Evolutionary conservation across 2,797 vertebrate species (phyloP).

Genomic region (Balearica regulorum): DNA sequence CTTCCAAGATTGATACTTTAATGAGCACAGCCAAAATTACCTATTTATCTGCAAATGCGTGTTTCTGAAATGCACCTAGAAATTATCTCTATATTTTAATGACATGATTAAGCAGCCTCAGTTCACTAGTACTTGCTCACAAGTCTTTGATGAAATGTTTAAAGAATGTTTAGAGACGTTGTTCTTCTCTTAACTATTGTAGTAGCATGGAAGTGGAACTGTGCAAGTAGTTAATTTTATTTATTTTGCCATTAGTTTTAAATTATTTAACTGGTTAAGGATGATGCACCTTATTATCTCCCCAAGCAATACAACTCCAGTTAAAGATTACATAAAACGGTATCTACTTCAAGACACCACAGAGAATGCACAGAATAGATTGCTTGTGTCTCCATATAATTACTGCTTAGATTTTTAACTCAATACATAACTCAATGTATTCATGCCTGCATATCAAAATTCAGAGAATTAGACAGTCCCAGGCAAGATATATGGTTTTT

Average conservation of each 20-base stretch:
- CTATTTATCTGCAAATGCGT: neutral
- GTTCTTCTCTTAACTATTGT: neutral
- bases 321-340: neutral
- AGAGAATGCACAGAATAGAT: neutral
- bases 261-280: neutral
- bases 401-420: neutral
- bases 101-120: neutral
- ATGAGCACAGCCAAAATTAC: neutral
- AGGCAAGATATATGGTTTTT: neutral
- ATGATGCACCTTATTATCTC: neutral
- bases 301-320: neutral
- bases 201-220: neutral
- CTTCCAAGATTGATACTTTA: neutral
- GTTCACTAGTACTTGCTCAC: neutral
- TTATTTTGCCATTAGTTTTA: neutral
- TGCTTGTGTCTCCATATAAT: neutral
- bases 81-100: neutral
- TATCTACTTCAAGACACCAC: neutral
- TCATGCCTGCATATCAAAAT: neutral
- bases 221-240: neutral
- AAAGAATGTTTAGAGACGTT: neutral
- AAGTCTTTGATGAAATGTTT: neutral
- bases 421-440: neutral
- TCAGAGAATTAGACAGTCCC: neutral
- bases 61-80: neutral